Base-by-base conservation (phyloP, 1,140 invertebrate genomes). In the Vanessa atalanta region DNA sequence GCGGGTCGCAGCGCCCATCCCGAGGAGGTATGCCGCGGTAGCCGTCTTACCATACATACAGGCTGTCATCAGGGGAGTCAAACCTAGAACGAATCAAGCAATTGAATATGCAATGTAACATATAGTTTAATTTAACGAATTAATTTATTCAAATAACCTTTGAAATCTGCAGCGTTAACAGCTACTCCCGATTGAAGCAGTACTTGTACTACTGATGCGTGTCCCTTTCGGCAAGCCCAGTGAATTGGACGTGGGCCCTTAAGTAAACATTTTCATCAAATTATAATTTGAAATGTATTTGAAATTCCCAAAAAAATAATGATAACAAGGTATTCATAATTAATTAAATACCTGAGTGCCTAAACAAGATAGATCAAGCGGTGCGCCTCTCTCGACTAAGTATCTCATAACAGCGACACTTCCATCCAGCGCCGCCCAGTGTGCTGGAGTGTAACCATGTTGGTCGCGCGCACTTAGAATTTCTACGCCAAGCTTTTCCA, bases 21-120 rank as follows among this genome's bases (percentile, higher is more conserved):
- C 97, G 61, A 99, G 94, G 0, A 99, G 92, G 93, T 97, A 98
- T 0, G 97, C 97, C 0, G 97, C 97, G 0, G 97, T 96, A 23
- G 97, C 97, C 26, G 97, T 97, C 87, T 97, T 95, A 11, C 97
- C 97, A 91, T 98, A 98, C 96, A 98, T 98, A 80, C 97, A 97
- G 0, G 97, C 97, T 2, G 97, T 97, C 95, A 98, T 98, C 43
- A 99, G 88, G 1, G 97, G 97, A 2, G 97, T 98, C 47, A 98
- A 88, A 8, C 97, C 93, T 93, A 67, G 15, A 73, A 71, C 50
- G 48, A 61, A 12, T 1, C 5, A 16, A n/a, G 6, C 23, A 2
- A 31, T 26, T 26, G 0, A 60, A 14, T 11, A 55, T 31, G 26
- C 26, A 31, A 31, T 31, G 3, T 31, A 31, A 4, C 20, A 20